Evolutionary conservation across 2,888 invertebrate species (phyloP), one percentile per base, ranked within the genome.

Genomic region (Drosophila putrida): DNA sequence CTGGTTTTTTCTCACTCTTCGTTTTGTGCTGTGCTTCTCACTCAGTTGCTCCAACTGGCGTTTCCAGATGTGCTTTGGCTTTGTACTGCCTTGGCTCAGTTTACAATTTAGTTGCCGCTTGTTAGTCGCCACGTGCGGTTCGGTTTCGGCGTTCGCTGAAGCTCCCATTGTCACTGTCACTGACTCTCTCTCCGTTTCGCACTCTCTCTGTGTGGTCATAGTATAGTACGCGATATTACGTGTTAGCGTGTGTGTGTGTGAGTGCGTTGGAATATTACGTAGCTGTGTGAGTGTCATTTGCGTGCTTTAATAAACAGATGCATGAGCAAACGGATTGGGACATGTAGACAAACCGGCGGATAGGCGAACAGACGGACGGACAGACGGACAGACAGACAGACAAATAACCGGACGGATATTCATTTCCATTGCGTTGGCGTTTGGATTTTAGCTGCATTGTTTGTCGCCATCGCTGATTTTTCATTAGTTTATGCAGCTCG

Each of bases 101-200:
- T 71, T 51, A 59, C 58, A 68, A 49, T 78, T 85, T 67, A 85
- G 89, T 85, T 89, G 88, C 88, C 86, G 88, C 88, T 85, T 80
- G 78, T 74, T 74, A 66, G 86, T 88, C 89, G 88, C 73, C 82
- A 74, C 82, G 80, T 82, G 73, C 86, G 89, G 85, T 86, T 86
- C 83, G 86, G 71, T 75, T 74, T 76, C 63, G 65, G 46, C 43
- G 50, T 64, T 64, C 43, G 54, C 50, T 68, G 59, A 11, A 47
- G 49, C 62, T 65, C 27, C 36, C 35, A 20, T 38, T 47, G 27
- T 38, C 31, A 41, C 33, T 43, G 9, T 47, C 35, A 59, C 25
- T 50, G 35, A 20, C 41, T 25, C 46, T 27, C 61, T 44, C 36
- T n/a, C 10, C 31, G 33, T 4, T 4, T 31, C 41, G 4, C 44